These are phyloP conservation scores for Catharus fuscescens DNA, from an alignment of 2,113 vertebrate species.

Conservation along the genomic window DNA sequence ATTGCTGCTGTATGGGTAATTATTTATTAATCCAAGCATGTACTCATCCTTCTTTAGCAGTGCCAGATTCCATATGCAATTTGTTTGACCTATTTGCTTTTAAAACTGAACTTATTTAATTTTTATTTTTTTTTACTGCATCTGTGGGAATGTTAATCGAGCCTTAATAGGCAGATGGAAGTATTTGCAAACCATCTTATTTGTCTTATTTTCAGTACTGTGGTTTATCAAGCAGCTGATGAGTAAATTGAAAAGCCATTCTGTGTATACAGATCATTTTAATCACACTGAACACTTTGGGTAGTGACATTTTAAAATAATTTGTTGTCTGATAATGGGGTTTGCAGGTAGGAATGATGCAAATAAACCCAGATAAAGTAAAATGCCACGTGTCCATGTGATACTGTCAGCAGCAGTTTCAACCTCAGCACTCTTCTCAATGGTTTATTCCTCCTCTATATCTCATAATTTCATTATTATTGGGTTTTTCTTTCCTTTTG, in stretches of 20 bases:
- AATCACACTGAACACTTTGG: not conserved
- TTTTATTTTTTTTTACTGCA: not conserved
- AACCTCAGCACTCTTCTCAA: not conserved
- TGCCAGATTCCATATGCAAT: slow-evolving; percentile 14
- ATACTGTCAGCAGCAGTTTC: not conserved
- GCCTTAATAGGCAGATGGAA: slow-evolving; percentile 39
- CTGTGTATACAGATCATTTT: not conserved
- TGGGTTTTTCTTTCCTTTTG: not conserved
- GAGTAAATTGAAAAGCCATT: slow-evolving; percentile 15
- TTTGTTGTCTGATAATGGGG: not conserved
- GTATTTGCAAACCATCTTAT: slow-evolving; percentile 32
- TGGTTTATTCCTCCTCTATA: not conserved
- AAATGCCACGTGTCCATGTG: not conserved
- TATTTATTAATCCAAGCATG: slow-evolving; percentile 8
- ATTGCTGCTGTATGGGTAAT: not conserved
- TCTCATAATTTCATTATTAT: not conserved
- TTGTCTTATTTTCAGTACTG: slow-evolving; percentile 42
- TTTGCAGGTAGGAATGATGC: not conserved
- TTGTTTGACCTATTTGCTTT: slow-evolving; percentile 40
- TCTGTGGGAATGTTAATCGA: slow-evolving; percentile 19
- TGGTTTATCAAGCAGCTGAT: slow-evolving; percentile 43
- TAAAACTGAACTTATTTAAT: not conserved
- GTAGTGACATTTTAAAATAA: not conserved
- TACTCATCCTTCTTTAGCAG: not conserved
- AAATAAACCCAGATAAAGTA: not conserved